Percentiles rank a stretch among this genome's conserved stretches.
Evolutionary conservation across 2,888 invertebrate species (phyloP).

Genomic region (Nomada flava): DNA sequence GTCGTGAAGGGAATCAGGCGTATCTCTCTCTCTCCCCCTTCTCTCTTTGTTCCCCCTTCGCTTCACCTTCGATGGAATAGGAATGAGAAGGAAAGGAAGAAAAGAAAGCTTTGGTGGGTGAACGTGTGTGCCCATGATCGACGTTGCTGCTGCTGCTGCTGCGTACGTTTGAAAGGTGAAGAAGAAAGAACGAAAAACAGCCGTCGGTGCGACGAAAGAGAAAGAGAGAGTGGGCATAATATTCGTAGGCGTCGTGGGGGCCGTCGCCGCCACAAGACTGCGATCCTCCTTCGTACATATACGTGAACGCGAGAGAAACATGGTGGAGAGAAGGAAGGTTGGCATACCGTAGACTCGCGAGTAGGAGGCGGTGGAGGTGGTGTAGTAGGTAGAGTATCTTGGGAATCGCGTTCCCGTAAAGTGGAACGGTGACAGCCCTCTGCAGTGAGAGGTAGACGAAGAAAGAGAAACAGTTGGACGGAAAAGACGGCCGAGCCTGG

Average conservation of each 20-base stretch:
- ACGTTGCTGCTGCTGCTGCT: constrained; percentile 13
- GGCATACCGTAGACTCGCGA: constrained; percentile 64
- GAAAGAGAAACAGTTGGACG: constrained; percentile 42
- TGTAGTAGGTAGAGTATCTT: constrained; percentile 74
- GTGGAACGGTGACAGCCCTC: constrained; percentile 74
- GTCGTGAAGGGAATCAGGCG: constrained; percentile 35
- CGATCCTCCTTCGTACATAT: constrained; percentile 63
- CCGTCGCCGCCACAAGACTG: constrained; percentile 62
- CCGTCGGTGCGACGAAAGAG: constrained; percentile 29
- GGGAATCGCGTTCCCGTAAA: constrained; percentile 72
- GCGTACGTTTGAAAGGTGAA: constrained; percentile 64
- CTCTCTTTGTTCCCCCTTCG: constrained; percentile 12
- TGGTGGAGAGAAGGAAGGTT: constrained; percentile 69
- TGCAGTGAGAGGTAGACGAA: constrained; percentile 49
- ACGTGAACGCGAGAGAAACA: constrained; percentile 70
- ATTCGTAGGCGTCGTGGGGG: constrained; percentile 76
- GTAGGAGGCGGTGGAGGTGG: constrained; percentile 64
- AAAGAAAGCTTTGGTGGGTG: constrained; percentile 17
- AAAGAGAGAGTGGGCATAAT: constrained; percentile 57
- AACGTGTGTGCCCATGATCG: constrained; percentile 32
- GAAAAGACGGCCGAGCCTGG: constrained; percentile 51
- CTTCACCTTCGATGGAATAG: neutral
- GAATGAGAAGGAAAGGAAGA: constrained; percentile 19
- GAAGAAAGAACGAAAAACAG: constrained; percentile 45
- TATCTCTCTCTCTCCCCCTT: neutral